Conservation (phyloP, 2,888 invertebrate genomes). For the Spisula solida region DNA sequence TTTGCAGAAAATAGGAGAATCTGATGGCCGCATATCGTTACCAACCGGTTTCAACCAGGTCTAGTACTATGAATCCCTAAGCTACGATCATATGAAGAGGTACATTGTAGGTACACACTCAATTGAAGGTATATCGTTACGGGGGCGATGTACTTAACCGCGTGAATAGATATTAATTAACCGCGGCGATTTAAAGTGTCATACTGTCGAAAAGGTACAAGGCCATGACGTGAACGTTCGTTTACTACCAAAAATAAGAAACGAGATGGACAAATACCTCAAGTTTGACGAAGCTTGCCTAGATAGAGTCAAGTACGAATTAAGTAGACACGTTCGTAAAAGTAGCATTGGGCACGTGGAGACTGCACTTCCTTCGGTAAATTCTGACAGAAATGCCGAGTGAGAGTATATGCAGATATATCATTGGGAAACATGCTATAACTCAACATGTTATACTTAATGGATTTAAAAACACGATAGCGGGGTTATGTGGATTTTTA, state of each 20-base stretch:
- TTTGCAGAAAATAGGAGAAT: no score
- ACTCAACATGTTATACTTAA: no score
- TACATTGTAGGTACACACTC: background rate
- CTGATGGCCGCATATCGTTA: no score
- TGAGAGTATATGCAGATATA: background rate
- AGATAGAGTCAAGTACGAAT: background rate
- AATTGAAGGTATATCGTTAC: background rate
- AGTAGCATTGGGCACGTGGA: background rate
- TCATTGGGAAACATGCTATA: background rate
- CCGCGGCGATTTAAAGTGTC: conserved; percentile 46
- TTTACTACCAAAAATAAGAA: conserved; percentile 23
- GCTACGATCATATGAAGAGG: no score
- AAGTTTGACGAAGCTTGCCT: background rate
- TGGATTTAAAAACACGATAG: no score
- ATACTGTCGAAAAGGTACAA: conserved; percentile 53
- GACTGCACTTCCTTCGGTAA: background rate
- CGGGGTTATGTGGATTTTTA: no score
- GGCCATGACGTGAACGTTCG: conserved; percentile 6
- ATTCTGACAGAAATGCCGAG: background rate
- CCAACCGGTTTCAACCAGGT: no score
- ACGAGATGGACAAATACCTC: conserved; percentile 30
- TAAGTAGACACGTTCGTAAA: background rate
- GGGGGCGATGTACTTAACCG: conserved; percentile 37
- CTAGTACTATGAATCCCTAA: no score
- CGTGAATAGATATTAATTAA: conserved; percentile 45